phyloP scores from a whole-genome alignment of 2,888 invertebrate genomes.

The Lasioglossum lativentre region DNA sequence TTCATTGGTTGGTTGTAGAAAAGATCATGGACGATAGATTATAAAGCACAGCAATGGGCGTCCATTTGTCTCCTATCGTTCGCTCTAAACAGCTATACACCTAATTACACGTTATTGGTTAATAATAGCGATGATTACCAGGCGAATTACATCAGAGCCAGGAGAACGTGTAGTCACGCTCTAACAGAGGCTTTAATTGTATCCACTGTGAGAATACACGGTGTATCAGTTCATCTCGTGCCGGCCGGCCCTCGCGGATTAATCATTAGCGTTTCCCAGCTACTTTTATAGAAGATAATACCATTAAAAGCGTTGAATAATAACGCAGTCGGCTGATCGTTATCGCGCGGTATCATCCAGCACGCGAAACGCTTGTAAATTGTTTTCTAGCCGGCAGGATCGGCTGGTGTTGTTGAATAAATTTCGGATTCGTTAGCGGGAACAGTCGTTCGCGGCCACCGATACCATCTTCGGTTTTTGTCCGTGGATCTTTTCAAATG shows the following conservation, averaged over 20 bases:
- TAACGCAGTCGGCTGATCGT: constrained; percentile 50
- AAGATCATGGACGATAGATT: background rate
- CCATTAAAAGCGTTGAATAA: constrained; percentile 63
- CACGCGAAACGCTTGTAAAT: constrained; percentile 55
- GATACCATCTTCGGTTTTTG: constrained; percentile 35
- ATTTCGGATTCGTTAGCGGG: constrained; percentile 34
- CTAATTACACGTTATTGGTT: constrained; percentile 73
- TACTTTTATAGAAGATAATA: constrained; percentile 62
- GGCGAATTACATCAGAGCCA: constrained; percentile 63
- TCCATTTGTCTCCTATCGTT: constrained; percentile 66
- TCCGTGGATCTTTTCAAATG: constrained; percentile 22
- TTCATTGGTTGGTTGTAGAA: background rate
- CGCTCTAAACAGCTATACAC: constrained; percentile 50
- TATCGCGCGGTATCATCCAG: constrained; percentile 61
- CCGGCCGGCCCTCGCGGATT: constrained; percentile 52
- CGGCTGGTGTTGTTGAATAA: background rate
- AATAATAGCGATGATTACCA: constrained; percentile 73
- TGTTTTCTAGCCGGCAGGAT: constrained; percentile 36
- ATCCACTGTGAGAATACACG: constrained; percentile 63
- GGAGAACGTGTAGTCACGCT: constrained; percentile 50
- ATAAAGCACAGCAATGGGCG: constrained; percentile 45
- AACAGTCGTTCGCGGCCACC: constrained; percentile 17
- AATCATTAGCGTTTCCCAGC: constrained; percentile 63
- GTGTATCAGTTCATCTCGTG: constrained; percentile 67
- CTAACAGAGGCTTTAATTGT: constrained; percentile 70